Evolutionary conservation across 2,888 invertebrate genomes (phyloP), one percentile per base, ranked within the genome.

Genomic region (Protophormia terraenovae): DNA sequence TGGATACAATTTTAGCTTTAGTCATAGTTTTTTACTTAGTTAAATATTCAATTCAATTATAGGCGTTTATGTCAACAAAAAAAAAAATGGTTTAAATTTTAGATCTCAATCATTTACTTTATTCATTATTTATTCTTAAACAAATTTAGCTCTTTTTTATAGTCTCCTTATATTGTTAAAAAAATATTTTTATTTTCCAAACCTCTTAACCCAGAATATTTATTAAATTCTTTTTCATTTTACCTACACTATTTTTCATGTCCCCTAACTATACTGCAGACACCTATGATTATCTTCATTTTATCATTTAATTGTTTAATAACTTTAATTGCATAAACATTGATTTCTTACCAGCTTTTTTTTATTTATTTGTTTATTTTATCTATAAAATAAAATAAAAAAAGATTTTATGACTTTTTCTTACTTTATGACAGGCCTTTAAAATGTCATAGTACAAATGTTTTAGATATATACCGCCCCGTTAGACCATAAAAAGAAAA

Each of bases 251-350:
- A n/a, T 6, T 29, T 55, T 55, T 1, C n/a, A n/a, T n/a, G n/a
- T n/a, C n/a, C n/a, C 3, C 41, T 41, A 2, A 19, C n/a, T 1
- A 41, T 0, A 27, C 14, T 24, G 27, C n/a, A n/a, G 24, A 27
- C 24, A 27, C 55, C n/a, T n/a, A 29, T 55, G 27, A 27, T 55
- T 55, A 55, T 55, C n/a, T 55, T 1, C 4, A 14, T 29, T 55
- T 55, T 55, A 27, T 55, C 27, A 27, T 64, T 67, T 66, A 38
- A 76, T 66, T 76, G 16, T 64, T 67, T 77, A 67, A 67, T 60
- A 58, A 45, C 32, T 22, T 53, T 79, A 64, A 79, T 79, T 79
- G 50, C 38, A 60, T 71, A 78, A 60, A 69, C 78, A 60, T 78
- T 78, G 78, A 69, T 78, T 78, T 76, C 24, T 35, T 53, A 58